A percentile compares a stretch with the other conserved stretches of the same genome.
These are phyloP conservation scores for Ornithoptera alexandrae DNA, from an alignment of 2,888 invertebrate genomes.

Conservation along the genomic window DNA sequence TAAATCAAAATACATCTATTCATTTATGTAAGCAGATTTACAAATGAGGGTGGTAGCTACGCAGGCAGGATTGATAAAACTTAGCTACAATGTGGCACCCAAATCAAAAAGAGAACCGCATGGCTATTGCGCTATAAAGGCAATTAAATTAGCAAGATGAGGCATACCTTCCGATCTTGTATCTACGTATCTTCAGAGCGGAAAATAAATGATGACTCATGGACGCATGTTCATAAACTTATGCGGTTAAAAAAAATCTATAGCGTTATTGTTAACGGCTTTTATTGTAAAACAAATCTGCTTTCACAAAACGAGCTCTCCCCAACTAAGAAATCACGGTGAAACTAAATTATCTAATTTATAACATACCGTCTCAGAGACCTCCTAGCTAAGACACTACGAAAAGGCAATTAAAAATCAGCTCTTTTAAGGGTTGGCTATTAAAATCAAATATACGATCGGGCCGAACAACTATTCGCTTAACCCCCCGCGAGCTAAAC, in stretches of 20 bases:
- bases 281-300: not conserved
- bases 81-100: no score
- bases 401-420: slow-evolving; percentile 69
- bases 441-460: slow-evolving; percentile 63
- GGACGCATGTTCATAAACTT: not conserved
- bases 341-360: slow-evolving; percentile 41
- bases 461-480: slow-evolving; percentile 51
- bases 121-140: no score
- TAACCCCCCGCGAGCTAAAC: slow-evolving; percentile 61
- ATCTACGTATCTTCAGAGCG: no score
- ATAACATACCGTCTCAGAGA: slow-evolving; percentile 47
- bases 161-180: not conserved
- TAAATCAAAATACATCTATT: no score
- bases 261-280: not conserved
- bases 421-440: slow-evolving; percentile 67
- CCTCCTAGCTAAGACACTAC: slow-evolving; percentile 63
- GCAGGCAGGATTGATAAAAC: no score
- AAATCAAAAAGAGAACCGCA: no score
- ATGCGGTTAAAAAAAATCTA: not conserved
- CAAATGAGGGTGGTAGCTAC: no score
- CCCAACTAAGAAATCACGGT: slow-evolving; percentile 31
- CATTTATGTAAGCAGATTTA: no score
- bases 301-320: slow-evolving; percentile 26
- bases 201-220: not conserved
- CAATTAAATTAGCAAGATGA: not conserved